A percentile compares a stretch with the other conserved stretches of the same genome.
Evolutionary conservation across 1,140 invertebrate genomes (phyloP).

Genomic region (Scaptomyza montana): DNA sequence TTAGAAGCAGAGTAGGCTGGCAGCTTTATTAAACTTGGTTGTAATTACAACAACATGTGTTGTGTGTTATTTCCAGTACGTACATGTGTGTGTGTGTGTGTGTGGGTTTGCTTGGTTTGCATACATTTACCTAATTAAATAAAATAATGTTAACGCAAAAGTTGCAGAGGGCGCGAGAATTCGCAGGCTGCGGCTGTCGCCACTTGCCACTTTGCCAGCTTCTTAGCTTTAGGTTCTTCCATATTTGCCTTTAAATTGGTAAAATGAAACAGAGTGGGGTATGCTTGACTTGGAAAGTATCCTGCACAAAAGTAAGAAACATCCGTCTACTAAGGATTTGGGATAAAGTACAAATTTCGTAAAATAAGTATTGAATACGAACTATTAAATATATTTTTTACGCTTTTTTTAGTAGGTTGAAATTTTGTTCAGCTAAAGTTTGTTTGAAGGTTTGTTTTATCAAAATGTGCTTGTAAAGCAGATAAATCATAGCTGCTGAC

Average conservation of each 20-base stretch:
- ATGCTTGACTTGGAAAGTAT: not conserved
- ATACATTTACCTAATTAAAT: slow-evolving; percentile 82
- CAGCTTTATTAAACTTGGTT: slow-evolving; percentile 77
- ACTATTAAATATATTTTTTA: no score
- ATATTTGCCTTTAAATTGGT: slow-evolving; percentile 62
- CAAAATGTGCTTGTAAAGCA: no score
- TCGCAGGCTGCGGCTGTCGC: not conserved
- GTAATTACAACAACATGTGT: slow-evolving; percentile 78
- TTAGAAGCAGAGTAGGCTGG: slow-evolving; percentile 44
- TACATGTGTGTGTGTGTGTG: slow-evolving; percentile 32
- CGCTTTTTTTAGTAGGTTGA: no score
- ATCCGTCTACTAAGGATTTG: no score
- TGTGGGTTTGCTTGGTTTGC: slow-evolving; percentile 69
- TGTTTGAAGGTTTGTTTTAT: no score
- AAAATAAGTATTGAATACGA: no score
- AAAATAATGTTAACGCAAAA: slow-evolving; percentile 80
- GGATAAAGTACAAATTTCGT: no score
- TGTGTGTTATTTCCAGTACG: slow-evolving; percentile 38
- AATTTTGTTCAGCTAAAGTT: no score
- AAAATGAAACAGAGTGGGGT: slow-evolving; percentile 46
- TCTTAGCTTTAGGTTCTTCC: slow-evolving; percentile 28
- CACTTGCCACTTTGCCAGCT: slow-evolving; percentile 2
- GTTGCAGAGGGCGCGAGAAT: slow-evolving; percentile 71
- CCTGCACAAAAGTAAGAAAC: no score
- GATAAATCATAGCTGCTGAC: no score